Conservation (phyloP, 2,113 vertebrate genomes). For the Murina feae region DNA sequence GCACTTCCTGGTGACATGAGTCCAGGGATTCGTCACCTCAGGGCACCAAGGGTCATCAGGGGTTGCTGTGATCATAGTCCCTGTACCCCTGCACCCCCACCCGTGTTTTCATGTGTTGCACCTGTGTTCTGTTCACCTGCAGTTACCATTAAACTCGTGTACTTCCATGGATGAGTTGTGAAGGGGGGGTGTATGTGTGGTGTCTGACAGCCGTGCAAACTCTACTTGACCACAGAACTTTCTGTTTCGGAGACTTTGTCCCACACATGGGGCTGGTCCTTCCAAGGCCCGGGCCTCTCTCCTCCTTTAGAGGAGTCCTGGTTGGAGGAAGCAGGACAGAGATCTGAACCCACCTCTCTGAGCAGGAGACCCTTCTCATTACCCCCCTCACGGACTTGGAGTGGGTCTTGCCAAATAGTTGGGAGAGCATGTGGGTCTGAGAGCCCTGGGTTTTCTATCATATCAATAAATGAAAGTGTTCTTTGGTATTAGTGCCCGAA, state of each 20-base stretch:
- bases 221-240: neutral
- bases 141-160: conserved; percentile 19
- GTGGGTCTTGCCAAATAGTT: neutral
- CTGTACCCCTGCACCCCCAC: neutral
- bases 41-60: neutral
- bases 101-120: neutral
- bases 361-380: neutral
- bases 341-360: neutral
- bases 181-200: neutral
- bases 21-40: neutral
- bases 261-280: neutral
- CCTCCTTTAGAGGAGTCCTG: neutral
- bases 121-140: neutral
- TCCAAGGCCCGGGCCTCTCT: neutral
- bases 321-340: neutral
- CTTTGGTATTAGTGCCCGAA: neutral
- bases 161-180: neutral
- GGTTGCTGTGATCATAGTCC: neutral
- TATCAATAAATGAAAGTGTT: conserved; percentile 12
- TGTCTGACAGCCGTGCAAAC: neutral
- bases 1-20: neutral
- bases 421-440: neutral
- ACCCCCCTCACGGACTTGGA: neutral
- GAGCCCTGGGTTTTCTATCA: neutral
- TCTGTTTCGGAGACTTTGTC: neutral